Conservation (phyloP, 1,140 invertebrate genomes). For the Paraescarpia echinospica region DNA sequence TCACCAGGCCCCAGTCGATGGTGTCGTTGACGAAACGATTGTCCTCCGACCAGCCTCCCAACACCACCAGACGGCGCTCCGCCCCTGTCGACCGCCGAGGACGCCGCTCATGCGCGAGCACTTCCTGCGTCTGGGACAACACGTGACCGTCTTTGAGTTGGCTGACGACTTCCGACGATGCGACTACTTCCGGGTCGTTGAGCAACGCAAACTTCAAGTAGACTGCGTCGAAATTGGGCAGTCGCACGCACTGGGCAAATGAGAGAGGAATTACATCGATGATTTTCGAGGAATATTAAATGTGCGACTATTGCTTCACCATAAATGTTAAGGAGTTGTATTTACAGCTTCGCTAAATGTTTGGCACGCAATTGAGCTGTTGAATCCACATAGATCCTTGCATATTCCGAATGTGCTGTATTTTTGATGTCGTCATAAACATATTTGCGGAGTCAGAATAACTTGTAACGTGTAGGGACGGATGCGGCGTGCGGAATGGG, state of each 20-base stretch:
- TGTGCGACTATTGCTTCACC: no score
- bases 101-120: neutral
- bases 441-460: neutral
- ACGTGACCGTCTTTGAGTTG: neutral
- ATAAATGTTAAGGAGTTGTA: neutral
- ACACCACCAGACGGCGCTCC: neutral
- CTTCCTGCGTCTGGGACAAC: neutral
- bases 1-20: neutral
- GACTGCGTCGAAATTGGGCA: neutral
- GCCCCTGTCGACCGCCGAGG: neutral
- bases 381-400: neutral
- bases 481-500: no score
- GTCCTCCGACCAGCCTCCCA: slow-evolving; percentile 2
- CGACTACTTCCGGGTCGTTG: neutral
- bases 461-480: no score
- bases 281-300: neutral
- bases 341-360: neutral
- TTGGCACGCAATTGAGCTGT: neutral
- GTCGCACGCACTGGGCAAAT: neutral
- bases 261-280: neutral
- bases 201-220: neutral
- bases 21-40: neutral
- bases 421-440: neutral
- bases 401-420: neutral
- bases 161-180: neutral